phyloP scores from a whole-genome alignment of 2,888 invertebrate genomes.

The Cyaniris semiargus region DNA sequence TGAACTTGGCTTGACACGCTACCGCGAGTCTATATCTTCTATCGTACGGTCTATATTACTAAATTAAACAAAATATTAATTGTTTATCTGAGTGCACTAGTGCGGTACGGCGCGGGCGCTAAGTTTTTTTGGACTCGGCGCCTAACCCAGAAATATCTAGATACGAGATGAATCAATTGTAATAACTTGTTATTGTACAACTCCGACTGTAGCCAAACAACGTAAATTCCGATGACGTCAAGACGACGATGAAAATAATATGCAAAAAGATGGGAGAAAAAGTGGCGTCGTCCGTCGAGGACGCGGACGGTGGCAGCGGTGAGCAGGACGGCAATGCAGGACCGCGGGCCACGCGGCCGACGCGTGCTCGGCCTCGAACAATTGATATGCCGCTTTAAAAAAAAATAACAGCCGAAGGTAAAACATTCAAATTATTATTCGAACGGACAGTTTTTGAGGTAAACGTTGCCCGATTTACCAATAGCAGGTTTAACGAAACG shows the following conservation, averaged over 20 bases:
- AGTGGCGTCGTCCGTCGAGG: constrained; percentile 18
- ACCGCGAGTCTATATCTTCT: too few species aligned
- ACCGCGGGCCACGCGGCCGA: constrained; percentile 46
- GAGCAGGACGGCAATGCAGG: not conserved
- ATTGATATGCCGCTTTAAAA: constrained; percentile 24
- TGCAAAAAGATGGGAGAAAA: constrained; percentile 31
- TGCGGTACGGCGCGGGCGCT: not conserved
- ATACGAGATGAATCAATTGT: constrained; percentile 7
- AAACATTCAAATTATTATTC: not conserved
- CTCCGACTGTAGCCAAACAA: constrained; percentile 32
- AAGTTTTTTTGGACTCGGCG: constrained; percentile 6
- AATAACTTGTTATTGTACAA: not conserved
- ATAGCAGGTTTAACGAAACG: not conserved
- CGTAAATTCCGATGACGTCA: constrained; percentile 42
- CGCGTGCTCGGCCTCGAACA: constrained; percentile 15
- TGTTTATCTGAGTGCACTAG: too few species aligned
- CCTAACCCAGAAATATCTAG: not conserved
- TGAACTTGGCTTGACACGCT: too few species aligned
- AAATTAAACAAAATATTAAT: too few species aligned
- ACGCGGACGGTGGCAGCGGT: not conserved
- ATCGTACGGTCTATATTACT: too few species aligned
- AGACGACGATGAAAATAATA: constrained; percentile 28
- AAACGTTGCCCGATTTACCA: not conserved
- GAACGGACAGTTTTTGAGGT: not conserved
- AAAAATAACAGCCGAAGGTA: constrained; percentile 15